Percentiles rank a stretch among this genome's conserved stretches.
These are phyloP conservation scores for Okapia johnstoni DNA, from an alignment of 2,113 vertebrate genomes.

Conservation along the genomic window DNA sequence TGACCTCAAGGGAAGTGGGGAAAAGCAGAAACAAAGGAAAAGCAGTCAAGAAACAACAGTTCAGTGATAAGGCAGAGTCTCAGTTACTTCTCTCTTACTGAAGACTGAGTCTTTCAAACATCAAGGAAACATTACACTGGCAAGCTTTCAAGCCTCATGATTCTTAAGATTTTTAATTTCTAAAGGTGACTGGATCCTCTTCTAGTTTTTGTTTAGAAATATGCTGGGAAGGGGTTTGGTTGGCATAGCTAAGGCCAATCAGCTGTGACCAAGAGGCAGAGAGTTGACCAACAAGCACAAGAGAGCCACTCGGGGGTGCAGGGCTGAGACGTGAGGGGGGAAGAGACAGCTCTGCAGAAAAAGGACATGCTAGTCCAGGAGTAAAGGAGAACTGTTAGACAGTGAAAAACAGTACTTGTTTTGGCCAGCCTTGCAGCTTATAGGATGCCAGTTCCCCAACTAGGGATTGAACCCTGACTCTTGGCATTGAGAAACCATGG, in stretches of 20 bases:
- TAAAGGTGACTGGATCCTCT: neutral
- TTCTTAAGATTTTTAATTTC: neutral
- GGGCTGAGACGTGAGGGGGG: fast-evolving
- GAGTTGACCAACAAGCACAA: neutral
- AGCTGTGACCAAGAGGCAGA: neutral
- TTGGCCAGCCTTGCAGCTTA: neutral
- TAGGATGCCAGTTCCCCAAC: neutral
- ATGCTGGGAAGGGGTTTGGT: neutral
- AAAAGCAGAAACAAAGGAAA: too few species aligned
- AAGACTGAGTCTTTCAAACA: neutral
- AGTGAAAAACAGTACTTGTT: neutral
- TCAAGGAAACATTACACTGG: neutral
- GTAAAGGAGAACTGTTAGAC: neutral
- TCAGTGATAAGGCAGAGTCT: neutral
- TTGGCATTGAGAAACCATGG: neutral
- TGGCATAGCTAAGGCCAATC: neutral
- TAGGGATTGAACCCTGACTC: neutral
- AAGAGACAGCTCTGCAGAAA: neutral
- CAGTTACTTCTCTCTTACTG: neutral
- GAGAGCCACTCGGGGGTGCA: neutral
- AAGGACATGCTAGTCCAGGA: neutral
- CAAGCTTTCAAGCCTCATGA: neutral
- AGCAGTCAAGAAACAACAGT: neutral
- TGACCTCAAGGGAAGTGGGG: too few species aligned
- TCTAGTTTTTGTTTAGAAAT: neutral